These are phyloP conservation scores for Podarcis raffonei DNA, from an alignment of 2,113 vertebrate genomes.

Conservation along the genomic window DNA sequence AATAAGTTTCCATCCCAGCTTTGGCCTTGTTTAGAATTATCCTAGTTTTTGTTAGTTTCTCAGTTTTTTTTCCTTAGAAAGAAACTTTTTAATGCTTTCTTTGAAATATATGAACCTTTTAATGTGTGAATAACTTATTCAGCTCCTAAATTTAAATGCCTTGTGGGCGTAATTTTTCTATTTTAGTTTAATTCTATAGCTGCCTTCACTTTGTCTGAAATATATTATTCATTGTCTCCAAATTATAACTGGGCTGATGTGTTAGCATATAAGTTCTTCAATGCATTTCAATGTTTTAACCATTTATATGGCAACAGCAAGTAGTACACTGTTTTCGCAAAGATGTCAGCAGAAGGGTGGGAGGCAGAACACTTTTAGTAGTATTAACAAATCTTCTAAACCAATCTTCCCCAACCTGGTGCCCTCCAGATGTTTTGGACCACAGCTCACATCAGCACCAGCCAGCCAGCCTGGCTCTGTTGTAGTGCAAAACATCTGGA, in stretches of 20 bases:
- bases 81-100: slow-evolving; percentile 69
- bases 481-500: background rate
- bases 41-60: slow-evolving; percentile 74
- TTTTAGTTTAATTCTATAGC: slow-evolving; percentile 75
- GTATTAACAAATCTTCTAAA: slow-evolving; percentile 56
- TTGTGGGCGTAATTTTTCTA: slow-evolving; percentile 75
- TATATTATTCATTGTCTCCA: slow-evolving; percentile 78
- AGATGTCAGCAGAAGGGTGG: slow-evolving; percentile 14
- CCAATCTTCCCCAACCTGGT: background rate
- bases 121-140: slow-evolving; percentile 80
- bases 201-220: slow-evolving; percentile 76
- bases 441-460: background rate
- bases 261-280: slow-evolving; percentile 66
- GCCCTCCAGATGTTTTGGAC: background rate
- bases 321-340: slow-evolving; percentile 52
- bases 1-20: slow-evolving; percentile 66
- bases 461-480: no score
- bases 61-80: slow-evolving; percentile 52
- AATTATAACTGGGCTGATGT: slow-evolving; percentile 69
- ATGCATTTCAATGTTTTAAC: slow-evolving; percentile 77
- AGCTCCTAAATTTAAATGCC: slow-evolving; percentile 76
- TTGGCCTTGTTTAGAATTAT: slow-evolving; percentile 73
- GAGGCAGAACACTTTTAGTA: slow-evolving; percentile 39
- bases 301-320: slow-evolving; percentile 68
- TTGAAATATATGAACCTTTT: slow-evolving; percentile 76